Percentiles rank a stretch among this genome's conserved stretches.
phyloP scores from a whole-genome alignment of 2,888 invertebrate genomes.

The Ceratothoa steindachneri region DNA sequence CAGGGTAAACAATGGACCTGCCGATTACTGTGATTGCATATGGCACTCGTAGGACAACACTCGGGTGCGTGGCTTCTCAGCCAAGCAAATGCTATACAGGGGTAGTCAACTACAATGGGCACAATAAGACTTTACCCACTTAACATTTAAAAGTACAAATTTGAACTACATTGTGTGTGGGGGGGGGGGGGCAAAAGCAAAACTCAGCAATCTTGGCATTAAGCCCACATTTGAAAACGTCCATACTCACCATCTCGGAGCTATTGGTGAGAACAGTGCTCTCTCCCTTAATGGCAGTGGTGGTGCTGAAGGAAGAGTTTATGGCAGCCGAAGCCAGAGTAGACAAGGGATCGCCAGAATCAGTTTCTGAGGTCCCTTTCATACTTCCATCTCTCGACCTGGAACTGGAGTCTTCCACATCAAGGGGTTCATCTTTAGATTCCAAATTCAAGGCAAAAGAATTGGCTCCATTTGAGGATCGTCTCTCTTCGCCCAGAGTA shows the following conservation, averaged over 20 bases:
- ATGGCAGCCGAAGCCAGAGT: constrained; percentile 71
- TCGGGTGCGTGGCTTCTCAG: too few species aligned
- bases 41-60: too few species aligned
- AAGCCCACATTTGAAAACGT: too few species aligned
- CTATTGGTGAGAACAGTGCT: not conserved
- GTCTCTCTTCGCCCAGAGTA: not conserved
- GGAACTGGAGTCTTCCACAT: not conserved
- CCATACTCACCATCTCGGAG: constrained; percentile 27
- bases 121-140: too few species aligned
- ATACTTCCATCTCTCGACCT: not conserved
- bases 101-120: too few species aligned
- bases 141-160: too few species aligned
- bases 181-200: too few species aligned
- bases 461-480: not conserved
- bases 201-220: too few species aligned
- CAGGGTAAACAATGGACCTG: too few species aligned
- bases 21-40: too few species aligned
- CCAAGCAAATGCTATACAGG: too few species aligned
- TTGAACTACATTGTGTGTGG: too few species aligned
- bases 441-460: not conserved
- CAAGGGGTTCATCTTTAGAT: not conserved
- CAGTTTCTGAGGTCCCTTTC: not conserved
- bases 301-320: constrained; percentile 52
- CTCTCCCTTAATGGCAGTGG: constrained; percentile 12
- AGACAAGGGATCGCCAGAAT: constrained; percentile 61